Evolutionary conservation across 2,888 invertebrate genomes (phyloP).

Genomic region (Acronicta psi): DNA sequence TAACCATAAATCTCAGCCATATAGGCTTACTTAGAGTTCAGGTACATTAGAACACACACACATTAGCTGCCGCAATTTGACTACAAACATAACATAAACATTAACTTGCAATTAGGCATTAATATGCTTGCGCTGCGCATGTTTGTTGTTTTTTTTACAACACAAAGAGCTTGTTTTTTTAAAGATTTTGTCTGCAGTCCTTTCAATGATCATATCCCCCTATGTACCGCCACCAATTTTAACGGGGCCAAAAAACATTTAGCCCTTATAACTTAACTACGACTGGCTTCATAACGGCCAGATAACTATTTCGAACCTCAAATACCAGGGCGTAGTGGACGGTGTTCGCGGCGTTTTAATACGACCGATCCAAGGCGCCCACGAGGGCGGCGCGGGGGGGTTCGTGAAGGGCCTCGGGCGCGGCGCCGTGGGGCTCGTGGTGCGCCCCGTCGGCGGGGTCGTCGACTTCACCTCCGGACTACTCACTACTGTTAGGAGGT

Average conservation of each 20-base stretch:
- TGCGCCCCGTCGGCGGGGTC: conserved; percentile 77
- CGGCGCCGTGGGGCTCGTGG: conserved; percentile 75
- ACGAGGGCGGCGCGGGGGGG: conserved; percentile 72
- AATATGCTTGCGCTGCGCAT: too few relatives aligned
- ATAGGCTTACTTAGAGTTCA: too few relatives aligned
- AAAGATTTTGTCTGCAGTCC: too few relatives aligned
- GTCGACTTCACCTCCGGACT: conserved; percentile 80
- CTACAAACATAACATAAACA: too few relatives aligned
- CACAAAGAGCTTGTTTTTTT: too few relatives aligned
- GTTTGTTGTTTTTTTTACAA: too few relatives aligned
- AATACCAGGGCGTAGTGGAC: conserved; percentile 74
- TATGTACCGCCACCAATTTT: too few relatives aligned
- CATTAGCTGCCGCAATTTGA: too few relatives aligned
- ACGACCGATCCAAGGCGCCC: conserved; percentile 74
- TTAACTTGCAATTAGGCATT: too few relatives aligned
- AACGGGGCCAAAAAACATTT: background rate
- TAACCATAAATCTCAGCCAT: too few relatives aligned
- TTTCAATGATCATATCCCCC: too few relatives aligned
- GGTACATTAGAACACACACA: too few relatives aligned
- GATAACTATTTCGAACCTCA: conserved; percentile 10
- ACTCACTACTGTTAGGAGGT: conserved; percentile 74
- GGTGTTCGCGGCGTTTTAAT: conserved; percentile 75
- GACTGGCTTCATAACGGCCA: background rate
- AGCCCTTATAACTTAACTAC: background rate
- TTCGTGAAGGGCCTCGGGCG: conserved; percentile 74